Base-by-base conservation (phyloP, 2,888 invertebrate species). In the Thereva unica region DNA sequence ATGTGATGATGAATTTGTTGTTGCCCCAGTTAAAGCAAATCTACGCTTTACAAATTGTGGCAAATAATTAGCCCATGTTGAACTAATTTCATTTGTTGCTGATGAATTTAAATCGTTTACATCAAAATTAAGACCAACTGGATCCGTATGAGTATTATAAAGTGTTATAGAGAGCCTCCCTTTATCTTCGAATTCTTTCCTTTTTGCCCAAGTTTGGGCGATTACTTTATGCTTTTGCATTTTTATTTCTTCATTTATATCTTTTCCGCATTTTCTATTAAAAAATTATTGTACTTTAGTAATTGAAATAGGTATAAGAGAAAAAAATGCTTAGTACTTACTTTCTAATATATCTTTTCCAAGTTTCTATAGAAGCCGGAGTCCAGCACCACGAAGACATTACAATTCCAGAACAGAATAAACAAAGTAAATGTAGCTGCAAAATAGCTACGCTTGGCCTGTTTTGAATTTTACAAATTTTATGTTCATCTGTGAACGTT, bases 361-460 rank as follows among this genome's bases (percentile, higher is more conserved):
- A 97, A 9, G 91, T 88, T 72, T 90, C 88, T 5, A 92, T 79
- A 4, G 95, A 92, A 45, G 93, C 89, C 34, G 87, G 86, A 5
- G 93, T 95, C 95, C 95, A 97, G 40, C 94, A 91, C 95, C 95
- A 97, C 0, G 93, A 92, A 4, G 95, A 93, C 90, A 95, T 93
- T 38, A 92, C 86, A 69, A 93, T 86, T 49, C 95, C 95, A 45
- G 90, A 87, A 71, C 90, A 89, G 82, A 95, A 95, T 70, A 92
- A 86, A 64, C 92, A 88, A 68, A 95, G 80, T 73, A 95, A 81
- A 74, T 95, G 92, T 70, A 95, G 78, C 78, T 94, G 92, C 55
- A 93, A 80, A 78, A 93, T 88, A 1, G 90, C 89, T 66, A 93
- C 87, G 73, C 91, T 94, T 0, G 95, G 95, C 3, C 92, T 85